Base-by-base conservation (phyloP, 2,113 vertebrate genomes). In the Rhegmatorhina hoffmannsi region DNA sequence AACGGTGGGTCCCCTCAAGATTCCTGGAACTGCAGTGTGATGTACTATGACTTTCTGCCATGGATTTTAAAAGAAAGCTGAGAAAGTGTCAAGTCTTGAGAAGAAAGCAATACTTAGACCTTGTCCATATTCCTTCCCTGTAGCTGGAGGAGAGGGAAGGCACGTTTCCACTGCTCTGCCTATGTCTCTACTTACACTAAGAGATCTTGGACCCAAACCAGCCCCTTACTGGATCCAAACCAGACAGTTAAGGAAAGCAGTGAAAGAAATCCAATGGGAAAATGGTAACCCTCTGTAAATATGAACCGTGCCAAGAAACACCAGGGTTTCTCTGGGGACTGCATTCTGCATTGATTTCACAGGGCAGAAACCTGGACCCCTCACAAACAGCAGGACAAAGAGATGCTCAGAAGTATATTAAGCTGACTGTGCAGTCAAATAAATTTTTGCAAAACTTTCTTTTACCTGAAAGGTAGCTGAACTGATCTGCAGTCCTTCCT, bases 381-480 rank as follows among this genome's bases (percentile, higher is more conserved):
- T 46, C 26, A 56, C 2, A 4, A 72, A 28, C 8, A 72, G 5
- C 58, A 87, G 25, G 29, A 70, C 24, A 29, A 91, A 43, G 38
- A 15, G 55, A 50, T 70, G 34, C 70, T 86, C 2, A 0, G 16
- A 76, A 83, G 38, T 72, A 67, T 19, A 33, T 6, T 33, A 38
- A 90, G 52, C 7, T 59, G 52, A 38, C 19, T 68, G 70, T 33
- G 7, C 0, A 31, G 78, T 47, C 50, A 75, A 20, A 24, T 7
- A 53, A 38, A 58, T 12, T 87, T 87, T 79, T 56, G 84, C 52
- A 73, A 47, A 55, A 73, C 43, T 46, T 78, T 70, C 47, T 96
- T 95, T 62, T 97, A 99, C 99, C 99, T 99, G 99, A 96, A 99
- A 99, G 21, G 98, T 98, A 29, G 99, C 98, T 26, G 99, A 99